Conservation (phyloP, 1,140 invertebrate species). For the Drosophila bocki region DNA sequence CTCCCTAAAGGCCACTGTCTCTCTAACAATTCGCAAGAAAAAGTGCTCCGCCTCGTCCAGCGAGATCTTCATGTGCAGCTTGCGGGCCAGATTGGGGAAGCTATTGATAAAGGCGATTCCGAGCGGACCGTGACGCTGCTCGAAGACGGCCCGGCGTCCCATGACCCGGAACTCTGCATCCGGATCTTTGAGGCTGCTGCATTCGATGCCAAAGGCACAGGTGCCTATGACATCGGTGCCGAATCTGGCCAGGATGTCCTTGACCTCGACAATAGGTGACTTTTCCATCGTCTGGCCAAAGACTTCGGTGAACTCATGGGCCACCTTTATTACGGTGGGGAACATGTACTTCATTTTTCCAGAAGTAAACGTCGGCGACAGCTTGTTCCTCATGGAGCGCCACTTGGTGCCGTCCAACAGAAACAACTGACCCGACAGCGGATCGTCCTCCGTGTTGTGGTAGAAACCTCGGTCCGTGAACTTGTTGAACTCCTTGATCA, state of each 20-base stretch:
- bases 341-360: slow-evolving; percentile 87
- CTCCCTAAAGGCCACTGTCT: slow-evolving; percentile 86
- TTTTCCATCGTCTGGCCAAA: slow-evolving; percentile 44
- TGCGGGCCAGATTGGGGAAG: slow-evolving; percentile 60
- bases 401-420: slow-evolving; percentile 86
- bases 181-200: slow-evolving; percentile 86
- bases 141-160: slow-evolving; percentile 63
- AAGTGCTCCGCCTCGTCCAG: slow-evolving; percentile 85
- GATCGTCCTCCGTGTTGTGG: slow-evolving; percentile 85
- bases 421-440: slow-evolving; percentile 85
- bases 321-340: slow-evolving; percentile 76
- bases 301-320: slow-evolving; percentile 70
- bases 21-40: slow-evolving; percentile 85
- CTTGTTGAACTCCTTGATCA: slow-evolving; percentile 87
- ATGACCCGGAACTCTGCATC: slow-evolving; percentile 86
- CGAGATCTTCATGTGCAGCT: slow-evolving; percentile 74
- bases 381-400: slow-evolving; percentile 86
- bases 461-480: slow-evolving; percentile 86
- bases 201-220: slow-evolving; percentile 89
- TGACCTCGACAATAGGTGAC: slow-evolving; percentile 57
- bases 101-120: slow-evolving; percentile 36
- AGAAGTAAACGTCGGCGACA: slow-evolving; percentile 87
- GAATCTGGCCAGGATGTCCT: slow-evolving; percentile 73
- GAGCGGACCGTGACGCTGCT: slow-evolving; percentile 37
- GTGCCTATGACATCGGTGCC: slow-evolving; percentile 86